Percentiles rank a stretch among this genome's conserved stretches.
These are phyloP conservation scores for Suillia variegata DNA, from an alignment of 2,888 invertebrate species.

Conservation along the genomic window DNA sequence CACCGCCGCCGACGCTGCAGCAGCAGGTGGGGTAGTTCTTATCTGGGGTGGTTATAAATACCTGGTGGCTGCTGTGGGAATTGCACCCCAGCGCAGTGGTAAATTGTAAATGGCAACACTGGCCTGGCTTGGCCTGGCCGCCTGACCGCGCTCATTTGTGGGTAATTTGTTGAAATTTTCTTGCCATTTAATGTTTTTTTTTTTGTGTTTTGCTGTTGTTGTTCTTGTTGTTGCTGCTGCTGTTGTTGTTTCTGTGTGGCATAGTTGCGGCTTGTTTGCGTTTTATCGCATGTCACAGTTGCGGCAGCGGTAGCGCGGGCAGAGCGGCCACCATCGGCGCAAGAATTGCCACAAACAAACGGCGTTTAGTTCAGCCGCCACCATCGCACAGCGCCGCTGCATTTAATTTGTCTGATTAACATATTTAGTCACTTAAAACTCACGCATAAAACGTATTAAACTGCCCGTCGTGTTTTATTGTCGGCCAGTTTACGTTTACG, in stretches of 20 bases:
- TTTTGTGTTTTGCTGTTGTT: too few relatives aligned
- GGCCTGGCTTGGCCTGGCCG: neutral
- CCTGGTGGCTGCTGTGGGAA: neutral
- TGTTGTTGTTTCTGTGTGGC: neutral
- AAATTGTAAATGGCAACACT: neutral
- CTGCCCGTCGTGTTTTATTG: conserved; percentile 12
- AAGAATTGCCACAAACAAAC: conserved; percentile 13
- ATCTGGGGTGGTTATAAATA: neutral
- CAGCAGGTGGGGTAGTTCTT: neutral
- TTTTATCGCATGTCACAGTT: conserved; percentile 1
- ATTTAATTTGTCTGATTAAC: conserved; percentile 51
- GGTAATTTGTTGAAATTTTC: conserved; percentile 3
- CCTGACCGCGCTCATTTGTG: neutral
- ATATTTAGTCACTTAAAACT: conserved; percentile 48
- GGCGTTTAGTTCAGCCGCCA: conserved; percentile 12
- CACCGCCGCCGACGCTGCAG: neutral
- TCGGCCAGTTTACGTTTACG: conserved; percentile 11
- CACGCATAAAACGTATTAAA: conserved; percentile 54
- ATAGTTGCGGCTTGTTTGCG: neutral
- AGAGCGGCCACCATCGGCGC: neutral
- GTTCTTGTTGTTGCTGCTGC: too few relatives aligned
- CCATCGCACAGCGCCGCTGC: too few relatives aligned
- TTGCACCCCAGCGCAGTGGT: conserved; percentile 1
- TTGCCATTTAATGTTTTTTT: neutral
- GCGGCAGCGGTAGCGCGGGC: neutral